Evolutionary conservation across 2,797 vertebrate genomes (phyloP), one percentile per base, ranked within the genome.

Genomic region (Chloroceryle inda): DNA sequence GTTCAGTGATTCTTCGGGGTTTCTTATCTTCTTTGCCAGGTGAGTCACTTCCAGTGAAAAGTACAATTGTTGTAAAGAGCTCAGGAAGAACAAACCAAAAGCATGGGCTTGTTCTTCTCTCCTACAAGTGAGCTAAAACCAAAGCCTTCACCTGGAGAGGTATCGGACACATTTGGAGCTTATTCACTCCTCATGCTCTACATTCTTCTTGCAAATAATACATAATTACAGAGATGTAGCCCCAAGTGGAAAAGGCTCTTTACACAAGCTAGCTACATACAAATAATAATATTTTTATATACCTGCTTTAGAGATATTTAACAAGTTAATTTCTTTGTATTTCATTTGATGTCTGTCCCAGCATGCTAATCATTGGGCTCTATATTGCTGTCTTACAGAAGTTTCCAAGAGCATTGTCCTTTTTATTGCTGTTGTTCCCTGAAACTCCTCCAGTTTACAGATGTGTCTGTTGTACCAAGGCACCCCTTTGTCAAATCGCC

Each of bases 1-100:
- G 40, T 88, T 86, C 66, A 84, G 53, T 5, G 3, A 19, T 84
- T 78, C 72, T 81, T 92, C 37, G 66, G 91, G 26, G 8, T 94
- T 94, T 78, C 89, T 96, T 96, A 94, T 92, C 92, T 79, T 78
- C 79, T 74, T 79, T 92, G 79, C 92, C 92, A 94, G 89, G 96
- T 91, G 91, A 96, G 80, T 94, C 89, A 95, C 52, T 94, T 96
- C 89, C 89, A 84, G 59, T 75, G 44, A 92, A 94, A 92, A 84
- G 69, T 53, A 42, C 59, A 75, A 31, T 59, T 40, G 53, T 75
- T 91, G 59, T 76, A 79, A 68, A 81, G 73, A 63, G 23, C 66
- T 92, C 45, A 63, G 49, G 52, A 77, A 96, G 80, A 86, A 81
- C 42, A 93, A 94, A 95, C 63, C 90, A 81, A 93, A 94, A 44